Conservation (phyloP, 2,113 vertebrate species). For the Hydrolagus affinis region DNA sequence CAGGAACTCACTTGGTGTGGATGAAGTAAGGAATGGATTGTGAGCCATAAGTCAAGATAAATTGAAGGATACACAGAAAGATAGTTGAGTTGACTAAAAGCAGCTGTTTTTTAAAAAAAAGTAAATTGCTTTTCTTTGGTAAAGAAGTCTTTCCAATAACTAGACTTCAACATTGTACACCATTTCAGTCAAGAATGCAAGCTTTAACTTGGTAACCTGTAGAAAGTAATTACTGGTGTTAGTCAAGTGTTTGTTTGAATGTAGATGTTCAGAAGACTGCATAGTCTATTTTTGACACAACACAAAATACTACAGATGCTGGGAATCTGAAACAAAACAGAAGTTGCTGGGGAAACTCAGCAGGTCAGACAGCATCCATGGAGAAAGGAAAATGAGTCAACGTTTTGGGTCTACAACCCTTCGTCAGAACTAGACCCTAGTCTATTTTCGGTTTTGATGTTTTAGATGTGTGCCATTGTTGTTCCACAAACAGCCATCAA, state of each 20-base stretch:
- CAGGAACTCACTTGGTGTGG: background rate
- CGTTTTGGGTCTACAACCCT: no score
- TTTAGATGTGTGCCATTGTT: background rate
- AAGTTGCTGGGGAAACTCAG: no score
- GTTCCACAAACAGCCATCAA: no score
- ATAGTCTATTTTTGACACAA: background rate
- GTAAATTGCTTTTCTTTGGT: background rate
- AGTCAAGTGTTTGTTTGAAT: background rate
- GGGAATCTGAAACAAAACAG: no score
- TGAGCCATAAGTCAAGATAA: background rate
- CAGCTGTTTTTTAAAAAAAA: background rate
- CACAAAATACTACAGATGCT: no score
- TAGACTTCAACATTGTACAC: background rate
- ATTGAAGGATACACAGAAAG: background rate
- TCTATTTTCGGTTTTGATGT: background rate
- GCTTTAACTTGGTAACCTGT: background rate
- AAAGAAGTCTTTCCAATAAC: no score
- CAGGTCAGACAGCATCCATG: no score
- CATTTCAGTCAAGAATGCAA: background rate
- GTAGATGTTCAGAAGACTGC: background rate
- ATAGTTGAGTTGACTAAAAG: background rate
- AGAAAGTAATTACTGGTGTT: background rate
- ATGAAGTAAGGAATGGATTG: background rate
- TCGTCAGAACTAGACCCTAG: no score
- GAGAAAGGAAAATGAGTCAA: no score